Conservation (phyloP, 1,140 invertebrate species). For the Brachionus angularis region DNA sequence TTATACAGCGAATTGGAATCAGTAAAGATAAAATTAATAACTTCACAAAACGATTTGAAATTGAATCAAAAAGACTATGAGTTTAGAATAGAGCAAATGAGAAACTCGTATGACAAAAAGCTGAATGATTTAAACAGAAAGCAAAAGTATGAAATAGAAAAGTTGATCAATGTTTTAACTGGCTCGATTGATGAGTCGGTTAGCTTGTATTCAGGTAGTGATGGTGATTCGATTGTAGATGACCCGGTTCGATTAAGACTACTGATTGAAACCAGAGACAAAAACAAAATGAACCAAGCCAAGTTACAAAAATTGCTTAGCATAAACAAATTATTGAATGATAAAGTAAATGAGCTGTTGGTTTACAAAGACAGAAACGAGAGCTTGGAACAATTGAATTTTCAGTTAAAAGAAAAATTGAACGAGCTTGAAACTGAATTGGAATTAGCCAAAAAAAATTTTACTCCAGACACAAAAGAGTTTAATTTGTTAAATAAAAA, state of each 20-base stretch:
- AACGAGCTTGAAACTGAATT: no score
- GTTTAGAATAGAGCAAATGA: neutral
- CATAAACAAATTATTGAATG: no score
- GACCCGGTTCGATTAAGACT: conserved; percentile 5
- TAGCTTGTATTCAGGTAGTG: neutral
- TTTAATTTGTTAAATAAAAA: no score
- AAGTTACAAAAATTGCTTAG: conserved; percentile 9
- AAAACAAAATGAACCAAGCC: neutral
- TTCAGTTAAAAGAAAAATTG: no score
- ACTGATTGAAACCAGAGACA: conserved; percentile 3
- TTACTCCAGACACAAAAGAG: neutral
- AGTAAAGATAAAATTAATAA: neutral
- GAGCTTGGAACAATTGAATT: no score
- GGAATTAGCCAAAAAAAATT: no score
- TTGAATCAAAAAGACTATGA: neutral
- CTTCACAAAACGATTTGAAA: neutral
- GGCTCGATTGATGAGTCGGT: no score
- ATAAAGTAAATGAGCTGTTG: neutral
- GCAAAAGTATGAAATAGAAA: neutral
- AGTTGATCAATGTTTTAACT: conserved; percentile 5
- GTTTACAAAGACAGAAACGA: no score
- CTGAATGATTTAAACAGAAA: conserved; percentile 15
- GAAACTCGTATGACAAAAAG: neutral
- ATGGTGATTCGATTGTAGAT: neutral
- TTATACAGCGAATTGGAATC: neutral